Percentiles rank a stretch among this genome's conserved stretches.
Conservation (phyloP, 2,797 vertebrate species). For the Cyclura pinguis region DNA sequence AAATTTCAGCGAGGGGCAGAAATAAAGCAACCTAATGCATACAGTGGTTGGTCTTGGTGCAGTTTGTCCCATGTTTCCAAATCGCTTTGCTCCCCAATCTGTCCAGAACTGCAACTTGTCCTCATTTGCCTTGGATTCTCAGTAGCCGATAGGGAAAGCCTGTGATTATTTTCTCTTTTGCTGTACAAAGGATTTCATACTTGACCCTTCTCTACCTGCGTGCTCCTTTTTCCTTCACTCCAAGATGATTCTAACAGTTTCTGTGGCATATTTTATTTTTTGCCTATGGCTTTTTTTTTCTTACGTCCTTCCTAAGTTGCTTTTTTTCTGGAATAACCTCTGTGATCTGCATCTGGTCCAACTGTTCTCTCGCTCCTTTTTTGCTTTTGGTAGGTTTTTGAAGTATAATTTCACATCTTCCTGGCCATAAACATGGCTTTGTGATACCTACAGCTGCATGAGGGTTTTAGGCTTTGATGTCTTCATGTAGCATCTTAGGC, state of each 20-base stretch:
- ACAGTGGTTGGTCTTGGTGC: background rate
- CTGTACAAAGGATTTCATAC: background rate
- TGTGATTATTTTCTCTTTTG: constrained; percentile 46
- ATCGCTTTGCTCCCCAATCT: constrained; percentile 1
- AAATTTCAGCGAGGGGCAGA: background rate
- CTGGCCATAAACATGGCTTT: constrained; percentile 26
- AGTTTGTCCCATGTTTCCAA: constrained; percentile 7
- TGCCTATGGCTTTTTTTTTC: constrained; percentile 30
- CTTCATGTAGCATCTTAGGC: constrained; percentile 38
- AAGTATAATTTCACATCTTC: constrained; percentile 52
- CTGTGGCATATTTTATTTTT: background rate
- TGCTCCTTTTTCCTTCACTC: constrained; percentile 9
- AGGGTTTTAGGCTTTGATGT: constrained; percentile 43
- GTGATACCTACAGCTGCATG: constrained; percentile 38
- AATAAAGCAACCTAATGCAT: background rate
- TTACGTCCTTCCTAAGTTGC: background rate
- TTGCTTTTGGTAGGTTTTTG: constrained; percentile 27
- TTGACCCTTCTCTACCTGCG: background rate
- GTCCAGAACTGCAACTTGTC: background rate
- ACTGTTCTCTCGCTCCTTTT: background rate
- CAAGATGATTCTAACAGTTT: background rate
- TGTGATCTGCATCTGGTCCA: constrained; percentile 8
- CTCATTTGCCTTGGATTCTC: background rate
- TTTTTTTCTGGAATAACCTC: background rate
- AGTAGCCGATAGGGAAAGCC: constrained; percentile 8